phyloP scores from a whole-genome alignment of 1,140 invertebrate genomes.

The Dendroctonus valens region DNA sequence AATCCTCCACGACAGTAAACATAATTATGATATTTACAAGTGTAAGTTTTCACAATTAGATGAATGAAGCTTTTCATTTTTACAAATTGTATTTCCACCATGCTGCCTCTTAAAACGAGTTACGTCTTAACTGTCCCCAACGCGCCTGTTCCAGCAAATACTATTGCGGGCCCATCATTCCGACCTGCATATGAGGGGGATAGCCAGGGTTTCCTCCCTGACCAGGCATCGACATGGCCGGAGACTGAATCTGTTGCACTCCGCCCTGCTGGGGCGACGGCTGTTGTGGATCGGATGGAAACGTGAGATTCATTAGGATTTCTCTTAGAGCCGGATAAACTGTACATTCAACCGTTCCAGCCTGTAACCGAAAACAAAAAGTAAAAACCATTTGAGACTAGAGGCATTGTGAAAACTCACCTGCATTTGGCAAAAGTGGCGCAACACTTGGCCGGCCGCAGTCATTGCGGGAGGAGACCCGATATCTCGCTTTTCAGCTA shows the following conservation, averaged over 20 bases:
- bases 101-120: too few species aligned
- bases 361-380: slow-evolving; percentile 11
- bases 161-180: slow-evolving; percentile 55
- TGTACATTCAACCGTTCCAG: slow-evolving; percentile 68
- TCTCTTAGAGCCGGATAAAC: slow-evolving; percentile 86
- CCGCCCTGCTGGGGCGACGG: slow-evolving; percentile 51
- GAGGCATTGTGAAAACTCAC: slow-evolving; percentile 1
- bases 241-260: slow-evolving; percentile 57
- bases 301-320: slow-evolving; percentile 73
- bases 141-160: slow-evolving; percentile 12
- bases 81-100: too few species aligned
- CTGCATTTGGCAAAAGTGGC: slow-evolving; percentile 64
- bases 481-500: slow-evolving; percentile 74
- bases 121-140: background rate
- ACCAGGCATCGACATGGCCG: slow-evolving; percentile 55
- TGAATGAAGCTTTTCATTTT: too few species aligned
- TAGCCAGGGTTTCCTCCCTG: slow-evolving; percentile 52
- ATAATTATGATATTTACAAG: too few species aligned
- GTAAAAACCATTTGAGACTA: too few species aligned
- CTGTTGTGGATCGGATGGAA: slow-evolving; percentile 57
- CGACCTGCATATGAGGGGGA: slow-evolving; percentile 54
- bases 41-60: too few species aligned
- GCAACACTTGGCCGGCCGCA: slow-evolving; percentile 65
- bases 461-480: slow-evolving; percentile 61
- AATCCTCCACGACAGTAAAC: too few species aligned